Conservation (phyloP, 2,113 vertebrate species). For the Eclectus roratus region DNA sequence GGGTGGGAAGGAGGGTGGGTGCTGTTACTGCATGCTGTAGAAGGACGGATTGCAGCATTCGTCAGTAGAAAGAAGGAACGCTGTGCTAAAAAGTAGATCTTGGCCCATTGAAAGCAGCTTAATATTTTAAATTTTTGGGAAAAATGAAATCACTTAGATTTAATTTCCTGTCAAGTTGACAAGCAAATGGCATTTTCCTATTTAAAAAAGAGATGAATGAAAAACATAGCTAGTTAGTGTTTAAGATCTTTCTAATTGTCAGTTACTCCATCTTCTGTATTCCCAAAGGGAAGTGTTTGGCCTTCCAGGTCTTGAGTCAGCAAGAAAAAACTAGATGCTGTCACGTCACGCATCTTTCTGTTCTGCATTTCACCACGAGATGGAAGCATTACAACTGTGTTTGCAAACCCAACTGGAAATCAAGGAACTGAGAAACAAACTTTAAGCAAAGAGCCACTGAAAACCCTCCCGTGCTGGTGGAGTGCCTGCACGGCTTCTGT, state of each 20-base stretch:
- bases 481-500: neutral
- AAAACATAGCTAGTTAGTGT: neutral
- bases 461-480: neutral
- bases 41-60: neutral
- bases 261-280: neutral
- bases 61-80: neutral
- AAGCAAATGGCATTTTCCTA: neutral
- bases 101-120: neutral
- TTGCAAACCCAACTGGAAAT: neutral
- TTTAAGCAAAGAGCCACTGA: neutral
- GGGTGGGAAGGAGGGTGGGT: neutral
- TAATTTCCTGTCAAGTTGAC: neutral
- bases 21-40: neutral
- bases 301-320: neutral
- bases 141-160: neutral
- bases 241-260: neutral
- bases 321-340: neutral
- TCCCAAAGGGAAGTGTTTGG: neutral
- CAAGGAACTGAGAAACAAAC: neutral
- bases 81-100: neutral
- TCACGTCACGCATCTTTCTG: neutral
- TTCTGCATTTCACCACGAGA: slow-evolving; percentile 70
- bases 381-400: slow-evolving; percentile 69
- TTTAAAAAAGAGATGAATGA: neutral
- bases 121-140: neutral